Evolutionary conservation across 2,888 invertebrate species (phyloP).

Genomic region (Perithous albicinctus): DNA sequence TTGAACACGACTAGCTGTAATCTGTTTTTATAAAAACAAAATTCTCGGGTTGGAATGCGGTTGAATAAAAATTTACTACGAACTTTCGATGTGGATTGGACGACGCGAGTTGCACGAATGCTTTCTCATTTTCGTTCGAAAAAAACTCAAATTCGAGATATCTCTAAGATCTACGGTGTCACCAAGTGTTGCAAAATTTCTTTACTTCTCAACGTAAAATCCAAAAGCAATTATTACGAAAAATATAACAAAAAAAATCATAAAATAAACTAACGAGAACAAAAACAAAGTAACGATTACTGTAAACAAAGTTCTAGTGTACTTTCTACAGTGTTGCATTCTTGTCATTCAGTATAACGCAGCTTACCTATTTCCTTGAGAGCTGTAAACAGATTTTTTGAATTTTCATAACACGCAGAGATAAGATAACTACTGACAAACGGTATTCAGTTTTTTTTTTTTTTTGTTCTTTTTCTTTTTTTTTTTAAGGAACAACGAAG

Average conservation of each 20-base stretch:
- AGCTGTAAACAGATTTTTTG: slow-evolving; percentile 83
- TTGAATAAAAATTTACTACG: background rate
- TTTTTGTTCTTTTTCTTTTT: too few species aligned
- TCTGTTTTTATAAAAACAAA: too few species aligned
- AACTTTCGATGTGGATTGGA: background rate
- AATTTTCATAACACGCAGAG: slow-evolving; percentile 77
- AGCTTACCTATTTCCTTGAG: slow-evolving; percentile 85
- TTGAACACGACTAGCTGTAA: too few species aligned
- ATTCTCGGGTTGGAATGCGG: too few species aligned
- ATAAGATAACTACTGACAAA: slow-evolving; percentile 73
- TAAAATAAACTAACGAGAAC: slow-evolving; percentile 33
- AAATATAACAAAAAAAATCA: slow-evolving; percentile 35
- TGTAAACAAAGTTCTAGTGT: slow-evolving; percentile 15
- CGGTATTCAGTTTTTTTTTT: too few species aligned
- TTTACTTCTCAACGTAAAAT: slow-evolving; percentile 11
- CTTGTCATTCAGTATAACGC: slow-evolving; percentile 78
- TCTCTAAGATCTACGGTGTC: slow-evolving; percentile 16
- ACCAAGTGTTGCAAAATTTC: slow-evolving; percentile 23
- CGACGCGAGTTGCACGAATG: background rate
- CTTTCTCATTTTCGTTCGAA: background rate
- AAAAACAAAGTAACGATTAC: slow-evolving; percentile 65
- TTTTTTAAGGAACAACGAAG: too few species aligned
- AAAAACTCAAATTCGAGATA: background rate
- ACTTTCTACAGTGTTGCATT: slow-evolving; percentile 79
- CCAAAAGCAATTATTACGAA: slow-evolving; percentile 15